Evolutionary conservation across 2,113 vertebrate genomes (phyloP), one percentile per base, ranked within the genome.

Genomic region (Osmerus mordax): DNA sequence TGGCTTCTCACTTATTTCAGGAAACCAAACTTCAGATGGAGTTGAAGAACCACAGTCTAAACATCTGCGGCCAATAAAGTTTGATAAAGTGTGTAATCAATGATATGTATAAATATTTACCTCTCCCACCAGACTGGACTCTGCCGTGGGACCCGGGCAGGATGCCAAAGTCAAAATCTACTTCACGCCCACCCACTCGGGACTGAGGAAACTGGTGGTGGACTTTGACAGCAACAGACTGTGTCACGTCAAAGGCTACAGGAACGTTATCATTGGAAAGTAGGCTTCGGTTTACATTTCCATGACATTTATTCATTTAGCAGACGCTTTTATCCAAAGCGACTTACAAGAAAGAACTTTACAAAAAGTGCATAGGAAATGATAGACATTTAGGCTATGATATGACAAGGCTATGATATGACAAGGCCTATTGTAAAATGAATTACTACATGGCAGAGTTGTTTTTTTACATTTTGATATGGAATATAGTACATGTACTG

Each of bases 141-240:
- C 58, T 4, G 54, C 88, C 0, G 77, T 98, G 76, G 91, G 89
- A 74, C 89, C 92, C 0, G 93, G 94, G 0, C 82, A 92, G 0
- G 90, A 92, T 0, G 90, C 84, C 70, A 96, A 93, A 72, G 84
- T 87, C 56, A 87, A 94, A 19, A 71, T 97, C 65, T 90, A 96
- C 79, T 92, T 99, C 62, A 84, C 92, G 51, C 96, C 96, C 0
- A 83, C 41, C 9, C 90, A 87, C 1, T 36, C 78, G 0, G 96
- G 96, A 11, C 84, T 92, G 2, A 91, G 87, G 75, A 97, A 96
- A 80, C 91, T 99, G 76, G 87, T 96, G 86, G 95, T 97, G 69
- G 90, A 96, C 86, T 99, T 99, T 1, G 89, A 96, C 81, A 96
- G 95, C 1, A 86, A 92, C 91, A 92, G 85, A 81, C 79, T 98